Conservation (phyloP, 2,888 invertebrate genomes). For the Atrina japonica region DNA sequence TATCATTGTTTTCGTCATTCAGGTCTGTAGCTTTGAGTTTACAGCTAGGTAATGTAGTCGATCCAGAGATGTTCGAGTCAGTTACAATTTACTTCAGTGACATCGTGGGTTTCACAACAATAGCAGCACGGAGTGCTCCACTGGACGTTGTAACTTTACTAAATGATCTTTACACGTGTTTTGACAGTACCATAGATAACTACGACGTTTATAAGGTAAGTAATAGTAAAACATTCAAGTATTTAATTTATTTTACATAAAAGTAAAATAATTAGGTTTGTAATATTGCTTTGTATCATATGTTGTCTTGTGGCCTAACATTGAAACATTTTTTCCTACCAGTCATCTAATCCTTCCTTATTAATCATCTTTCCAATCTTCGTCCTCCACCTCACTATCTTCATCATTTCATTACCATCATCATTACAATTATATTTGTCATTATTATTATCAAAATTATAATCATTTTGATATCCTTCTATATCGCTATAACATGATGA, state of each 20-base stretch:
- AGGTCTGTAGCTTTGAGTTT: slow-evolving; percentile 89
- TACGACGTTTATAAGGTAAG: slow-evolving; percentile 96
- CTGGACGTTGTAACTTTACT: slow-evolving; percentile 95
- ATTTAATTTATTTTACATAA: no score
- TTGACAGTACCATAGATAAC: slow-evolving; percentile 96
- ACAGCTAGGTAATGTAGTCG: slow-evolving; percentile 91
- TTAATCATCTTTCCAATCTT: no score
- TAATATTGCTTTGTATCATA: neutral
- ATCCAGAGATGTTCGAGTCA: slow-evolving; percentile 93
- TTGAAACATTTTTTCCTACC: no score
- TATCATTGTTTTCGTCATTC: no score
- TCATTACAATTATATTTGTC: no score
- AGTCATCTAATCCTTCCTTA: no score
- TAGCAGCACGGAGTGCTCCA: slow-evolving; percentile 56
- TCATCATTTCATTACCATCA: no score
- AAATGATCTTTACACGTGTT: slow-evolving; percentile 97
- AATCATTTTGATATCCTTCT: no score
- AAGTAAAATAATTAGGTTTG: neutral
- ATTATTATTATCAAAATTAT: no score
- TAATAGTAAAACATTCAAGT: neutral
- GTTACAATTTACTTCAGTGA: slow-evolving; percentile 97
- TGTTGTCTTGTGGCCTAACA: neutral
- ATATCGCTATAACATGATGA: no score
- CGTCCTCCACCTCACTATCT: no score
- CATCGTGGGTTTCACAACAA: slow-evolving; percentile 79